phyloP scores from a whole-genome alignment of 2,888 invertebrate species.

The Ophion obscuratus region DNA sequence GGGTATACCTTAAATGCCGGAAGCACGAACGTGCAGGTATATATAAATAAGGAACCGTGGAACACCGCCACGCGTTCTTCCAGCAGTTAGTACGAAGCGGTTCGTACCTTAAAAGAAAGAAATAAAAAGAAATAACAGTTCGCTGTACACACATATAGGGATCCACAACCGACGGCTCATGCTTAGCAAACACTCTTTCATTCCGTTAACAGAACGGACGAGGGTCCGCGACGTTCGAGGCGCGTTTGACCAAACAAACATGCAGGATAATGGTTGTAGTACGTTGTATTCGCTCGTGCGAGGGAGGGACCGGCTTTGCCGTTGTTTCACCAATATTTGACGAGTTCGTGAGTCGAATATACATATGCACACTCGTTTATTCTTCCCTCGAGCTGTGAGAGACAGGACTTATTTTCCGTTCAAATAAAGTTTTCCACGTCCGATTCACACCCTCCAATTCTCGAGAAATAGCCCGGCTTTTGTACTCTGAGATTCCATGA shows the following conservation, averaged over 20 bases:
- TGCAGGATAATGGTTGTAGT: conserved; percentile 49
- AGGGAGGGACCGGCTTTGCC: conserved; percentile 37
- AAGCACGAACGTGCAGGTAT: conserved; percentile 37
- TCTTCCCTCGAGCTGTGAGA: conserved; percentile 26
- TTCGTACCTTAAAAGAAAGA: conserved; percentile 32
- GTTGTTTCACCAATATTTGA: conserved; percentile 61
- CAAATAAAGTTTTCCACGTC: not conserved
- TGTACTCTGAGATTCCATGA: not conserved
- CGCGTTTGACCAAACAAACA: conserved; percentile 47
- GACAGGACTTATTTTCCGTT: not conserved
- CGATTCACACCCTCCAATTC: conserved; percentile 54
- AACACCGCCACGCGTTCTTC: conserved; percentile 52
- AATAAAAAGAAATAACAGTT: conserved; percentile 13
- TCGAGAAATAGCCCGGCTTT: conserved; percentile 12
- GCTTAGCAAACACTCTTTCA: conserved; percentile 66
- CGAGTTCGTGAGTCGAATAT: conserved; percentile 58
- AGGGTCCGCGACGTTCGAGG: conserved; percentile 41
- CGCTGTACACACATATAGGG: conserved; percentile 17
- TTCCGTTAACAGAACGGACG: conserved; percentile 63
- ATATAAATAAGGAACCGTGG: conserved; percentile 51
- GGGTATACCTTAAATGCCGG: conserved; percentile 40
- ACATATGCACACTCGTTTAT: conserved; percentile 15
- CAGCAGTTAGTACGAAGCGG: conserved; percentile 41
- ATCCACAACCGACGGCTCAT: conserved; percentile 51
- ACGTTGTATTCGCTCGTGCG: conserved; percentile 40